Evolutionary conservation across 2,888 invertebrate genomes (phyloP).

Genomic region (Aromia moschata): DNA sequence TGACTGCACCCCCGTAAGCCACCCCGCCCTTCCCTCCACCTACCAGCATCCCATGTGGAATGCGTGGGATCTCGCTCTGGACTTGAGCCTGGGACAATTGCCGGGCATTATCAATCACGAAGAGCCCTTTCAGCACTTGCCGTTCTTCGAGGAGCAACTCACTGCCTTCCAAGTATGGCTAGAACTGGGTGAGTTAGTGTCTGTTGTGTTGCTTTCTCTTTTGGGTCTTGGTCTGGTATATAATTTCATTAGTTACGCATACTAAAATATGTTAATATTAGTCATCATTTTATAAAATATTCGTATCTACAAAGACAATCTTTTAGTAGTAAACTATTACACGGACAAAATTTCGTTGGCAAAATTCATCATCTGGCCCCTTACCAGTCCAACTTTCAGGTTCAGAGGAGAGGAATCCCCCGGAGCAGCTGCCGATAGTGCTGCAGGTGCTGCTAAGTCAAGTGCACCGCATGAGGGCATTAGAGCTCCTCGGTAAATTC

Average conservation of each 20-base stretch:
- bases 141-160: conserved; percentile 97
- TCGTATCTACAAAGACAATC: no score
- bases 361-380: conserved; percentile 7
- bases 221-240: no score
- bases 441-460: conserved; percentile 83
- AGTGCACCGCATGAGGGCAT: conserved; percentile 91
- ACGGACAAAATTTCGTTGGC: not conserved
- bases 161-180: conserved; percentile 98
- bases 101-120: conserved; percentile 76
- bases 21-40: conserved; percentile 90
- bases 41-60: conserved; percentile 93
- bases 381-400: conserved; percentile 52
- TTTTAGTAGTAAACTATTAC: no score
- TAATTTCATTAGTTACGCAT: no score
- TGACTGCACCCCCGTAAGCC: conserved; percentile 96
- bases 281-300: not conserved
- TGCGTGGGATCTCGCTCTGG: conserved; percentile 97
- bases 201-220: conserved; percentile 3
- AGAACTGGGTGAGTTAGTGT: conserved; percentile 69
- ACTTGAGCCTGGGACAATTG: conserved; percentile 91
- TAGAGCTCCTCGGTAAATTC: conserved; percentile 93
- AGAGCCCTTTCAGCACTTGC: conserved; percentile 76
- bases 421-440: conserved; percentile 97
- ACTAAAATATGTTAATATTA: no score
- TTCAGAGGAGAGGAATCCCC: conserved; percentile 81